Evolutionary conservation across 2,888 invertebrate species (phyloP).

Genomic region (Apodemia duryi): DNA sequence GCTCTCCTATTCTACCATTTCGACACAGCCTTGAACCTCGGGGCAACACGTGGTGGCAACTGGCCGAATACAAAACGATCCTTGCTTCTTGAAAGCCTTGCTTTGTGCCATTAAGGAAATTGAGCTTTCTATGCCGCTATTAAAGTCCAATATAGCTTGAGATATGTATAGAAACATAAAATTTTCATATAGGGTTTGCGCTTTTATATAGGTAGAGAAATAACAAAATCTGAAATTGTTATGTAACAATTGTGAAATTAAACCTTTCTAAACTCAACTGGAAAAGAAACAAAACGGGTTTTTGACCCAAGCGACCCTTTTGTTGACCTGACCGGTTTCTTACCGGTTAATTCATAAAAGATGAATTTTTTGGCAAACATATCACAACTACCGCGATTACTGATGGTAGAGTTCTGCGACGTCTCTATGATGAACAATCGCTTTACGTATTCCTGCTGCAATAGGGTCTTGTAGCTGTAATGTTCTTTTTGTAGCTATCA

Average conservation of each 20-base stretch:
- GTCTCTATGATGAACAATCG: too few relatives aligned
- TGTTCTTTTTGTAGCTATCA: too few relatives aligned
- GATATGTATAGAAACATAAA: slow-evolving; percentile 25
- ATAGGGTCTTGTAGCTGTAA: too few relatives aligned
- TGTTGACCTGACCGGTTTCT: too few relatives aligned
- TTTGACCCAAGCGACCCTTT: too few relatives aligned
- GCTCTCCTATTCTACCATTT: slow-evolving; percentile 39
- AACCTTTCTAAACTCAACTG: too few relatives aligned
- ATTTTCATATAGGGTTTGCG: slow-evolving; percentile 38
- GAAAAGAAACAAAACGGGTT: too few relatives aligned
- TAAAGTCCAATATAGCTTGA: slow-evolving; percentile 47
- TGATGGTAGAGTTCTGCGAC: too few relatives aligned
- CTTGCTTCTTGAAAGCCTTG: slow-evolving; percentile 51
- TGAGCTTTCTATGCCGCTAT: slow-evolving; percentile 41
- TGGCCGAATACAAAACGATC: slow-evolving; percentile 55
- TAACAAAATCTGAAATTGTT: slow-evolving; percentile 1
- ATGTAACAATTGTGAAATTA: neutral
- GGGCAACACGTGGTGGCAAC: slow-evolving; percentile 64
- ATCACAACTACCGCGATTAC: too few relatives aligned
- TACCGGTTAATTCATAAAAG: too few relatives aligned
- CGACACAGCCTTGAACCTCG: slow-evolving; percentile 60
- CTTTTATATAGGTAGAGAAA: slow-evolving; percentile 21
- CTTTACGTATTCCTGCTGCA: too few relatives aligned
- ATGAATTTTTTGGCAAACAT: too few relatives aligned
- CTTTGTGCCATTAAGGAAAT: slow-evolving; percentile 38